A percentile compares a stretch with the other conserved stretches of the same genome.
phyloP scores from a whole-genome alignment of 2,797 vertebrate species.

The Neosilurus hyrtlii region DNA sequence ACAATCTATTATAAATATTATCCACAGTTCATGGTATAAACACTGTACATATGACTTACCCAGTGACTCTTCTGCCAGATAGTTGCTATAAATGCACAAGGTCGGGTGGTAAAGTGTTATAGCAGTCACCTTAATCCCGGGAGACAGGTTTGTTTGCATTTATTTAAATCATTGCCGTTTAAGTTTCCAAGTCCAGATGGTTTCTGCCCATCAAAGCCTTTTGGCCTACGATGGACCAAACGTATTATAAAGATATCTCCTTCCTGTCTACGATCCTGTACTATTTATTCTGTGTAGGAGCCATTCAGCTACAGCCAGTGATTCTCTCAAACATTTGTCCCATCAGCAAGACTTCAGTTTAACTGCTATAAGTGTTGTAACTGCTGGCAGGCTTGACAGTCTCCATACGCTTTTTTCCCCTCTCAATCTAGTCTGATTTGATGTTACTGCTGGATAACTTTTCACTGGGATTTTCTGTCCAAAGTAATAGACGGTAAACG shows the following conservation, averaged over 20 bases:
- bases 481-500: not conserved
- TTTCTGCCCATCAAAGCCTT: conserved; percentile 17
- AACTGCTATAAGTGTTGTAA: conserved; percentile 7
- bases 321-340: not conserved
- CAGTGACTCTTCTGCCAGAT: not conserved
- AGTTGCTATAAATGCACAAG: not conserved
- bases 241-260: not conserved
- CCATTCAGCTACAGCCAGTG: not conserved
- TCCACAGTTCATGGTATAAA: not conserved
- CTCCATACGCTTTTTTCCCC: not conserved
- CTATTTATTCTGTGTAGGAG: not conserved
- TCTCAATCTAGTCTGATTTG: not conserved
- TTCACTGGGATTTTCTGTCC: not conserved
- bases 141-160: conserved; percentile 2
- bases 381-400: not conserved
- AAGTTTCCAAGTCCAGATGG: not conserved
- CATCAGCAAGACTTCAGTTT: conserved; percentile 16
- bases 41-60: too few species aligned
- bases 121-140: not conserved
- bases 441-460: not conserved
- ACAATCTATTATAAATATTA: too few species aligned
- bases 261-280: not conserved
- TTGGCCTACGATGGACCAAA: not conserved
- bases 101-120: not conserved
- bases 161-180: not conserved